Evolutionary conservation across 2,888 invertebrate genomes (phyloP), one percentile per base, ranked within the genome.

Genomic region (Athrips mouffetella): DNA sequence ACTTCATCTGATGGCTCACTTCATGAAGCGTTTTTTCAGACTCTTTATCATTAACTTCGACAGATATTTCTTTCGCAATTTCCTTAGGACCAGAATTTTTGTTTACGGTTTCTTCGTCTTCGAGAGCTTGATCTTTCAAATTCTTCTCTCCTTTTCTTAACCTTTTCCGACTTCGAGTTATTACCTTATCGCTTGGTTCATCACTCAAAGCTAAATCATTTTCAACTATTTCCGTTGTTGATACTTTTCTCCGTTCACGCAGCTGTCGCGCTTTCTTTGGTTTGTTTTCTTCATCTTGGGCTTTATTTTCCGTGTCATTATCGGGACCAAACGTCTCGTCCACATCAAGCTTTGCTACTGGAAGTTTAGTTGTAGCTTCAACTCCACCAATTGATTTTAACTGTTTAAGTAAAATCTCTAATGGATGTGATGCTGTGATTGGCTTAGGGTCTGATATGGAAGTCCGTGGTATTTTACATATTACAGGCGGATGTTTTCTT

Each of bases 181-280:
- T 11, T 25, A 44, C 31, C 53, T 66, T 66, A 54, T 84, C 84
- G 53, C 69, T 73, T 35, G 65, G 73, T 53, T 84, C 86, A 52
- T 88, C 87, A 62, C 86, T 88, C 50, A 87, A 61, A 57, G 80
- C 74, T 59, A 88, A 75, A 68, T 87, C 87, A 25, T 70, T 73
- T 59, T 71, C 80, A 31, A 88, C 74, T 10, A 69, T 72, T 56
- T 66, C 64, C 33, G 21, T 40, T 21, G 40, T 23, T 21, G 47
- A 23, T 15, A 35, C 16, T 33, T 21, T 33, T 7, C 33, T 31
- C 25, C 33, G 7, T 11, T 16, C 15, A 7, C 23, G 29, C 2
- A 45, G 3, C 6, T 45, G 25, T 13, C 45, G 20, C 21, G 1
- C 8, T 13, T 44, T 21, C 21, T 11, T 10, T 11, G 31, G 5